A percentile compares a stretch with the other conserved stretches of the same genome.
These are phyloP conservation scores for Pantherophis alleghaniensis DNA, from an alignment of 2,797 vertebrate species.

Conservation along the genomic window DNA sequence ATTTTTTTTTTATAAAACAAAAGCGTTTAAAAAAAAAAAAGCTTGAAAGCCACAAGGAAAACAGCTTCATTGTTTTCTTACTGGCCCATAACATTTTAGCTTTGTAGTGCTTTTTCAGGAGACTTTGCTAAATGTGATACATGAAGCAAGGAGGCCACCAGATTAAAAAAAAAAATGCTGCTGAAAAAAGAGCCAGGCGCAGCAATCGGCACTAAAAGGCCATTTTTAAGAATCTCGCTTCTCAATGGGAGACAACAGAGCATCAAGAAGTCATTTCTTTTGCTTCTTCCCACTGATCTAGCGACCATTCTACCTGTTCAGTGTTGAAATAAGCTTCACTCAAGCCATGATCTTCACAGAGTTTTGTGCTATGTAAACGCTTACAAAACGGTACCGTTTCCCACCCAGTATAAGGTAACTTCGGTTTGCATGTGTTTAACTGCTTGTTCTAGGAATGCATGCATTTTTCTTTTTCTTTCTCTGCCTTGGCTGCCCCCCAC, in stretches of 20 bases:
- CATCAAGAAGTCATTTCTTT: conserved; percentile 46
- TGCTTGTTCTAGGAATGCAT: conserved; percentile 17
- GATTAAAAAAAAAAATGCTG: conserved; percentile 53
- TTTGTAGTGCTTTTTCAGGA: conserved; percentile 57
- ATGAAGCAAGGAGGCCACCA: conserved; percentile 22
- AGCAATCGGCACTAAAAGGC: conserved; percentile 31
- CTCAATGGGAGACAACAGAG: conserved; percentile 29
- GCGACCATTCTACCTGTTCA: conserved; percentile 19
- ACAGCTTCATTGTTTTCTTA: conserved; percentile 49
- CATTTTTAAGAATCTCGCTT: conserved; percentile 50
- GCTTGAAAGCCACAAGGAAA: conserved; percentile 12
- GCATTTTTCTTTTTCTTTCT: neutral
- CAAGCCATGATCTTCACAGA: conserved; percentile 9
- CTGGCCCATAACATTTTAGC: conserved; percentile 45
- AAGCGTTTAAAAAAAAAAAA: conserved; percentile 24
- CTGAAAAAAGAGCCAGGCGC: conserved; percentile 20
- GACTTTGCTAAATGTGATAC: conserved; percentile 49
- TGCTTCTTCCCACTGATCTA: neutral
- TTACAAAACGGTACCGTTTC: conserved; percentile 37
- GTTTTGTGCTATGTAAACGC: conserved; percentile 34
- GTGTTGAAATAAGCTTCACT: neutral
- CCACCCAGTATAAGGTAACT: conserved; percentile 26
- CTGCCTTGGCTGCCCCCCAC: neutral
- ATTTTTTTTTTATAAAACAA: conserved; percentile 2
- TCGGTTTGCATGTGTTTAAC: conserved; percentile 11